Evolutionary conservation across 2,797 vertebrate species (phyloP), one percentile per base, ranked within the genome.

Genomic region (Rallus crepitans): DNA sequence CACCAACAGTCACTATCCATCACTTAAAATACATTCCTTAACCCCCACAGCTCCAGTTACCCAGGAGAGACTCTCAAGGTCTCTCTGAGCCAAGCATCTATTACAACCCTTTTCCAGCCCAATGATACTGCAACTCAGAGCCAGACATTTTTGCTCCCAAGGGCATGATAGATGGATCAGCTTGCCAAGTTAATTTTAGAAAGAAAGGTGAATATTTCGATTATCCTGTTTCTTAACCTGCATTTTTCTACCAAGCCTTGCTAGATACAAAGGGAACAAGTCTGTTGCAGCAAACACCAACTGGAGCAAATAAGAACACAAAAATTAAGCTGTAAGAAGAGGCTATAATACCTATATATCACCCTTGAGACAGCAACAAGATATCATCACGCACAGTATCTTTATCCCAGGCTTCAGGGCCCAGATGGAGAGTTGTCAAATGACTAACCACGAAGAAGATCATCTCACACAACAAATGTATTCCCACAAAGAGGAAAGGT

Each of bases 181-280:
- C 78, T 89, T 64, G 50, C 40, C 25, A 35, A 50, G 57, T 31
- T 85, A 77, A 92, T 93, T 96, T 95, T 87, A 87, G 83, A 77
- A 94, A 79, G 42, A 94, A 75, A 3, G 5, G 60, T 48, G 50
- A 77, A 81, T 87, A 92, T 53, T 90, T 69, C 42, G 61, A 68
- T 42, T 42, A 89, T 12, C 20, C 57, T 66, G 12, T 61, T 89
- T 69, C 27, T 53, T 47, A 68, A 60, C 37, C 31, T 64, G 25
- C 6, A 55, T 79, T 92, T 89, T 87, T 82, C 28, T 53, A 66
- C 57, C 19, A 91, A 28, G 5, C 11, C 13, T 66, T 53, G 50
- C 1, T 3, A 72, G 45, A 71, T 30, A 37, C 64, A 18, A 28
- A 84, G 33, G 60, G 5, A 23, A 63, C 6, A 87, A 42, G 57